Conservation (phyloP, 2,888 invertebrate genomes). For the Scaptomyza polygonia region DNA sequence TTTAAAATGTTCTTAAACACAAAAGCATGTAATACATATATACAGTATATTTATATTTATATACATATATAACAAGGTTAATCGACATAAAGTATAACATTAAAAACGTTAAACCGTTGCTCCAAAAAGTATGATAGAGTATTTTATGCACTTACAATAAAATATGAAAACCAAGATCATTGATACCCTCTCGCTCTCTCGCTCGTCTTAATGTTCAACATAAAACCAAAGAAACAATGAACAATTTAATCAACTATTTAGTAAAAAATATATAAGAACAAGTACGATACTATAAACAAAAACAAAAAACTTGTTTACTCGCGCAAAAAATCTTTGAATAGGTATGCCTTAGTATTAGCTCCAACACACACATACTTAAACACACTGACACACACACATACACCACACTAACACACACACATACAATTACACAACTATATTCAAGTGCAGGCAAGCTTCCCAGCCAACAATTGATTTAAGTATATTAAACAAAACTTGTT, state of each 20-base stretch:
- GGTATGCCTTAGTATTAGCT: constrained; percentile 72
- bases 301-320: constrained; percentile 45
- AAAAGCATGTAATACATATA: background rate
- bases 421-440: background rate
- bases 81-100: constrained; percentile 24
- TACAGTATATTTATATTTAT: background rate
- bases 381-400: constrained; percentile 14
- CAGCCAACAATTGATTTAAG: constrained; percentile 7
- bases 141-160: constrained; percentile 43
- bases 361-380: constrained; percentile 23
- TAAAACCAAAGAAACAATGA: constrained; percentile 14
- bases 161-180: constrained; percentile 30
- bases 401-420: background rate
- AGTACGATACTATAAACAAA: constrained; percentile 46
- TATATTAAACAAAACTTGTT: too few species aligned
- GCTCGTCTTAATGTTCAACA: constrained; percentile 55
- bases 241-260: constrained; percentile 29
- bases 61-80: constrained; percentile 31
- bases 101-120: constrained; percentile 75
- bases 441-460: constrained; percentile 14
- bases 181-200: constrained; percentile 53
- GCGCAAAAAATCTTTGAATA: constrained; percentile 80
- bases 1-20: constrained; percentile 3
- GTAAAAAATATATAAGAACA: constrained; percentile 23
- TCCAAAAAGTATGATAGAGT: constrained; percentile 67